Evolutionary conservation across 2,797 vertebrate genomes (phyloP), one percentile per base, ranked within the genome.

Genomic region (Amblyopsis hoosieri): DNA sequence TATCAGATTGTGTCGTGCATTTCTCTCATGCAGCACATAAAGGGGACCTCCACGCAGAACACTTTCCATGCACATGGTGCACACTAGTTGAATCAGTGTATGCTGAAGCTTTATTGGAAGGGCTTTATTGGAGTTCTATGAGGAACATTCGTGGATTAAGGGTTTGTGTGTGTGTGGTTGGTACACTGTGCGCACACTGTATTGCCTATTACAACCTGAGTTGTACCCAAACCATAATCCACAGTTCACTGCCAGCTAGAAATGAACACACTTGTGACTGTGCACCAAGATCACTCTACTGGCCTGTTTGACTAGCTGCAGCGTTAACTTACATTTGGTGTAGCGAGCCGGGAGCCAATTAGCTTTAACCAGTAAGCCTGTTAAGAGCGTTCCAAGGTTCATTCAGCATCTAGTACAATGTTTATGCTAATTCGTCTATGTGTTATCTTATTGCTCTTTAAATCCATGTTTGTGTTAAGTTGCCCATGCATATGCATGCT

Each of bases 291-390:
- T 90, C 83, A 87, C 57, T 67, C 55, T 31, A 15, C 54, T 1
- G 1, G 77, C 53, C 14, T 19, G 1, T 89, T 88, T 89, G 82
- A 90, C 89, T 91, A 84, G 85, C 79, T 89, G 88, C 75, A 49
- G 69, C 57, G 84, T 83, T 89, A 84, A 84, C 19, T 19, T 19
- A 19, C 19, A 81, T 89, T 86, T 82, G 77, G 82, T 71, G 45
- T 12, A 23, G 74, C 17, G 10, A 69, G 50, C 67, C 72, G 65
- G 4, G 8, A 57, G 58, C 57, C 42, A 69, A 79, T 84, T 79
- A 83, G 75, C 54, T 2, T 12, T 45, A 29, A 62, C 42, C 37
- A 45, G 37, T 8, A 3, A 31, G 42, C 54, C 55, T 57, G 15
- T 12, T 12, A 42, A 66, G n/a, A 46, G 17, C 8, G 19, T 12